Evolutionary conservation across 2,888 invertebrate genomes (phyloP), one percentile per base, ranked within the genome.

Genomic region (Chrysina gloriosa): DNA sequence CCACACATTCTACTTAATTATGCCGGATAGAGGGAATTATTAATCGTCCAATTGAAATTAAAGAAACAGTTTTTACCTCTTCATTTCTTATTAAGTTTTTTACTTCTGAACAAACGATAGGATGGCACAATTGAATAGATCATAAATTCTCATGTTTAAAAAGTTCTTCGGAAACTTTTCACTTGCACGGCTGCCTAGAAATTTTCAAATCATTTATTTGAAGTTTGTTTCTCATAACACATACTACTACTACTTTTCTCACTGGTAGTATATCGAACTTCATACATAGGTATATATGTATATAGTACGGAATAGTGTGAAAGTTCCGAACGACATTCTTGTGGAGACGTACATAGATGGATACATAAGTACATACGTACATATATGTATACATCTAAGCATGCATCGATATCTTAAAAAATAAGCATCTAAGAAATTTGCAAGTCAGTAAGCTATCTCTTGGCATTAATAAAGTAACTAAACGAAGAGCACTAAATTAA

Each of bases 131-230:
- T 42, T 42, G 42, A 23, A 61, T 42, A 61, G 58, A 61, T 61
- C 58, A 27, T 61, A 45, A 61, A 61, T 61, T 61, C 58, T 14
- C 14, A 61, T 61, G 45, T 45, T 61, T 45, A 42, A 61, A 56
- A 61, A 29, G 19, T 61, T 61, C 14, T 27, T 7, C 1, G 6
- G 4, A 21, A 58, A 58, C 23, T 58, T 61, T 27, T 42, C 6
- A 25, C 58, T 14, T 42, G 42, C 58, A 42, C 42, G 45, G 42
- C 58, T 27, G 45, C 19, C 58, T 16, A 21, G 19, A 9, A 61
- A 61, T 45, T 61, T 61, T 61, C 9, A 11, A 61, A 61, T 61
- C 42, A 61, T 61, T 61, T 61, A 61, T 61, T 61, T 61, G 45
- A 61, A 61, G 45, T 61, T 45, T 25, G 52, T 31, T 52, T 52